Conservation (phyloP, 2,888 invertebrate genomes). For the Stratiomys singularior region DNA sequence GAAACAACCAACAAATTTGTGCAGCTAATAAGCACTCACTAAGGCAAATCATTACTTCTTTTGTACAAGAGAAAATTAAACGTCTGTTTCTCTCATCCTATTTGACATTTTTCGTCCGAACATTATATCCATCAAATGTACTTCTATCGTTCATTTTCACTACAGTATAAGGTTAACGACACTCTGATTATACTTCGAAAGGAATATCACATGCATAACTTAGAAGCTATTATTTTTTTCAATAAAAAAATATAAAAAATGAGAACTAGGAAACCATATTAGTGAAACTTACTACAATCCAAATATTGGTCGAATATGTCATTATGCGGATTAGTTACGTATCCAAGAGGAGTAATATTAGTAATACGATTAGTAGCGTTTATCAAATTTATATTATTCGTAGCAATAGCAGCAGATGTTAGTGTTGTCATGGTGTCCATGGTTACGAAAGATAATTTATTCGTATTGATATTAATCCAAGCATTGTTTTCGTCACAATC, state of each 20-base stretch:
- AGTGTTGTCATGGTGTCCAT: conserved; percentile 24
- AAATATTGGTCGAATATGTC: conserved; percentile 58
- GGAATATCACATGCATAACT: conserved; percentile 24
- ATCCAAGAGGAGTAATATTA: conserved; percentile 47
- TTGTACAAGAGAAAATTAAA: too few species aligned
- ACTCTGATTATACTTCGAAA: background rate
- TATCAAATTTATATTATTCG: conserved; percentile 37
- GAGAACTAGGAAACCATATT: conserved; percentile 4
- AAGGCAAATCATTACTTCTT: too few species aligned
- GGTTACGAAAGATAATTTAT: background rate
- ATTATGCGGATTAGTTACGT: conserved; percentile 52
- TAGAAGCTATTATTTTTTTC: background rate
- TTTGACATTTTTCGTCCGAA: too few species aligned
- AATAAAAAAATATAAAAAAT: background rate
- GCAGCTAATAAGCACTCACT: too few species aligned
- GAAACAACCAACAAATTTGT: too few species aligned
- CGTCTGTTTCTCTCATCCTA: too few species aligned
- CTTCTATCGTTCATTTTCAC: background rate
- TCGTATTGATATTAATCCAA: conserved; percentile 45
- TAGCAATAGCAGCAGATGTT: conserved; percentile 37
- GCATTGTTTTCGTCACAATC: conserved; percentile 40
- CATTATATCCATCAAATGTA: too few species aligned
- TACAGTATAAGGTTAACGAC: conserved; percentile 35
- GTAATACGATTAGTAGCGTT: conserved; percentile 40
- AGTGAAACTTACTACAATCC: conserved; percentile 63